Evolutionary conservation across 2,888 invertebrate species (phyloP), one percentile per base, ranked within the genome.

Genomic region (Melolontha melolontha): DNA sequence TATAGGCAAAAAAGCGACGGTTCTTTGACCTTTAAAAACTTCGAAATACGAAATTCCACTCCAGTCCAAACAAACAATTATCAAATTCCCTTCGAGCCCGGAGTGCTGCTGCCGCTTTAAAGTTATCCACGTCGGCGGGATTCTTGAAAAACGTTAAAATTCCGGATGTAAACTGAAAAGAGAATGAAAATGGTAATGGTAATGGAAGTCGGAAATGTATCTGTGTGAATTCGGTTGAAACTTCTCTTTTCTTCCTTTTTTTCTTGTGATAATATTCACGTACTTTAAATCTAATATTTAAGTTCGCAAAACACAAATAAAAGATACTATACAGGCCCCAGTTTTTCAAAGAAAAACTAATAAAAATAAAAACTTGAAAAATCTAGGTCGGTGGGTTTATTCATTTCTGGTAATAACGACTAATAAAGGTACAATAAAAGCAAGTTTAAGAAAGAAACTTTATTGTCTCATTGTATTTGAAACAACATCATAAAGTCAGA

Each of bases 31-130:
- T 62, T 47, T 49, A 34, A 49, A 39, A 62, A 49, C 16, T 62
- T 49, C 47, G 59, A 62, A 62, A 62, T 49, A 47, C 59, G 49
- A 62, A 62, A 62, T 62, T 62, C 59, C 59, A 16, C 59, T 62
- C 47, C 34, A 47, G 59, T 62, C 59, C 59, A 62, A 62, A 62
- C 59, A 62, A 62, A 62, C 59, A 62, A 62, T 62, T 62, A 62
- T 62, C 59, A 62, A 62, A 62, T 62, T 62, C 59, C 14, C 59
- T 16, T 34, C 59, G 59, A 62, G 59, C n/a, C 14, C n/a, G 47
- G 54, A 17, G 54, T 22, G n/a, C 12, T 16, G 11, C 29, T 54
- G 11, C 17, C 52, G 34, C 54, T 54, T 17, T 40, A 54, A 40
- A 22, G 16, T 40, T 54, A 54, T 39, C 14, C 52, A 12, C 10